Evolutionary conservation across 2,797 vertebrate species (phyloP), one percentile per base, ranked within the genome.

Genomic region (Loris lydekkerianus): DNA sequence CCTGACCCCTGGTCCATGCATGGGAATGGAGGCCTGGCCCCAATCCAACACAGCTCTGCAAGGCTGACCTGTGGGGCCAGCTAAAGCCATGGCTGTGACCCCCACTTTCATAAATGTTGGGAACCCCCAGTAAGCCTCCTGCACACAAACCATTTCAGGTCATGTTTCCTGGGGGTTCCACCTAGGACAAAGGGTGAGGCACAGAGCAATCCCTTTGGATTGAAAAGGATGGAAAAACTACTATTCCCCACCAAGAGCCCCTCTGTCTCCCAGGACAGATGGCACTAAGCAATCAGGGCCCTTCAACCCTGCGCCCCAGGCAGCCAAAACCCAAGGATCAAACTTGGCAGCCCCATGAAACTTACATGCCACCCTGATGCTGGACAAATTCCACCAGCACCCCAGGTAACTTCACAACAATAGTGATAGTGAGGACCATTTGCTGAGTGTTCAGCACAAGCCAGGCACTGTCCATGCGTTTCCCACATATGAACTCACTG

Each of bases 41-140:
- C 46, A 10, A 46, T 15, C 29, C 13, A 7, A 37, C 63, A 65
- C 2, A 27, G 65, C 85, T 61, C n/a, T 15, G 7, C 14, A 40
- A 18, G 63, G 65, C 31, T 7, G 7, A 53, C 60, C 67, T 1
- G 0, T 3, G 56, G 23, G 14, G 17, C 3, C 3, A 4, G 29
- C 34, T 43, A 21, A 61, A 53, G 49, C 37, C 23, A 9, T 17
- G 65, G 10, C 15, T 4, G 3, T 56, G 53, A 40, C 10, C 65
- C n/a, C 37, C 3, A 4, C 1, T 8, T 8, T 20, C 10, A 0
- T 0, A 10, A 37, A 8, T 6, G 14, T 2, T 0, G 8, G 49
- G 14, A 53, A 7, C 5, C 14, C 53, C 37, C 20, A 11, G 1
- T 4, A 18, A 21, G 20, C 86, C 10, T 29, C 81, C 63, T 17